Base-by-base conservation (phyloP, 2,888 invertebrate species). In the Lymantria monacha region DNA sequence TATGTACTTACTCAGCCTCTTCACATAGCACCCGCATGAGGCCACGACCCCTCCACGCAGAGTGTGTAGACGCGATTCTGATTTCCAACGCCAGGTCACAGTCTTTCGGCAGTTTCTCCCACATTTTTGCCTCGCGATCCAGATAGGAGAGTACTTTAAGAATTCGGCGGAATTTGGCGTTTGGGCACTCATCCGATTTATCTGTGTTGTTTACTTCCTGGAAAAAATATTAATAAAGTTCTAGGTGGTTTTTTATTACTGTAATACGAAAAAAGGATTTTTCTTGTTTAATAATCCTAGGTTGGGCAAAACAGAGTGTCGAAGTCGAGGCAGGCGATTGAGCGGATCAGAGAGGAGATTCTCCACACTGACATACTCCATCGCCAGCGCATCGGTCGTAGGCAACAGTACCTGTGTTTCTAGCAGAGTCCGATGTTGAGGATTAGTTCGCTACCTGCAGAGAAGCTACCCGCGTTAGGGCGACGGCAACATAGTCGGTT, bases 11-110 rank as follows among this genome's bases (percentile, higher is more conserved):
- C 95, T 93, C 93, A 30, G 95, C 89, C 67, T 92, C 93, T 56
- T 94, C 93, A 65, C 95, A 91, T 1, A 95, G 87, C 46, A 92
- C 92, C 63, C 93, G 93, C 68, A 94, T 95, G n/a, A 95, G 92
- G 0, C 95, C 95, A 45, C 92, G 85, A 10, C 95, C 95, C 50
- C 95, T 81, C 93, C 93, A 95, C 12, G 87, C 91, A 0, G 88
- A 81, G 77, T 95, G 94, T 0, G 95, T 95, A 0, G 95, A 95
- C 0, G 94, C 85, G 59, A 95, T 94, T 54, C 88, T 77, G 42
- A 95, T 81, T 56, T 94, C 94, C 69, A 95, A 69, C 7, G 93
- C 87, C 1, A 71, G 73, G 58, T 92, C 85, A 50, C 93, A 90
- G 30, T 85, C 78, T 30, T 85, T 87, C 0, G 93, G 93, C 65